Percentiles rank a stretch among this genome's conserved stretches.
Conservation (phyloP, 2,888 invertebrate species). For the Eupithecia exiguata region DNA sequence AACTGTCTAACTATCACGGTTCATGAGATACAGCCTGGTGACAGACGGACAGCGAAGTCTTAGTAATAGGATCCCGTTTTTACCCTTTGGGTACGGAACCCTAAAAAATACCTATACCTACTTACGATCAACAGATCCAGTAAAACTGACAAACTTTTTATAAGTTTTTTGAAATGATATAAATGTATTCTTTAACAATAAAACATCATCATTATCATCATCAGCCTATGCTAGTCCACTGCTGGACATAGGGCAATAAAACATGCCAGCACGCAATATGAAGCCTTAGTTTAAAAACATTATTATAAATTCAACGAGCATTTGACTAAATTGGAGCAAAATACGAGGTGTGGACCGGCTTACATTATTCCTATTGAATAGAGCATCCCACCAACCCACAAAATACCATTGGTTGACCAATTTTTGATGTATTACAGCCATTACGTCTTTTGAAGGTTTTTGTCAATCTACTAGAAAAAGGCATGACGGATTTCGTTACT, state of each 20-base stretch:
- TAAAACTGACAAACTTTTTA: background rate
- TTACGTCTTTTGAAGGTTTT: background rate
- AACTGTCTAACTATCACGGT: too few relatives aligned
- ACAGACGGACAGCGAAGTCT: too few relatives aligned
- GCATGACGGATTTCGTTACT: background rate
- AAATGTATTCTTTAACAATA: too few relatives aligned
- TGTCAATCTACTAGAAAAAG: background rate
- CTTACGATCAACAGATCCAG: background rate
- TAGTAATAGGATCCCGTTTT: too few relatives aligned
- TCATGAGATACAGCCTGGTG: too few relatives aligned
- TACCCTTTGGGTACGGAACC: too few relatives aligned
- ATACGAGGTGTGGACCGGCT: constrained; percentile 1
- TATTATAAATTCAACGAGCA: background rate
- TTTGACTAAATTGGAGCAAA: background rate
- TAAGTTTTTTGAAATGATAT: too few relatives aligned
- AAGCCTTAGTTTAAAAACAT: background rate
- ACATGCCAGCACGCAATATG: background rate
- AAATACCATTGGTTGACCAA: background rate
- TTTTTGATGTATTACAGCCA: background rate
- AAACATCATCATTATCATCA: too few relatives aligned
- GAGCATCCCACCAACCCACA: background rate
- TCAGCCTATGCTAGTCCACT: too few relatives aligned
- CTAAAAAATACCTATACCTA: too few relatives aligned
- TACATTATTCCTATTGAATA: background rate
- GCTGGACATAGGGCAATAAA: too few relatives aligned